Evolutionary conservation across 2,888 invertebrate genomes (phyloP).

Genomic region (Entomobrya multifasciata): DNA sequence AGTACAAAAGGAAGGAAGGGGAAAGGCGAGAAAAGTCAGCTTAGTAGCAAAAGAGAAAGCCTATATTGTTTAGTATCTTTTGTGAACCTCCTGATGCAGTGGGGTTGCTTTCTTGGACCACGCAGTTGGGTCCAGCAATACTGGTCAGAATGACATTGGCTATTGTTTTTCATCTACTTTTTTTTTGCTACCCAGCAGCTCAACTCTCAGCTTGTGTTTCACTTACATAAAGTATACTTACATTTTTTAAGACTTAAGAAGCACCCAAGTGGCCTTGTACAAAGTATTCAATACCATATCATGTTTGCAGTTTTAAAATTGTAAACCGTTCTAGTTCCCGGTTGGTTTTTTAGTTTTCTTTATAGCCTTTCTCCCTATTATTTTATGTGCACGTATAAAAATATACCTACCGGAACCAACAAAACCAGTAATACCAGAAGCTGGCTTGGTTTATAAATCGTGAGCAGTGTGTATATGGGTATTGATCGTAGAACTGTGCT

Average conservation of each 20-base stretch:
- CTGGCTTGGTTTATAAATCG: background rate
- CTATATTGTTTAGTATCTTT: background rate
- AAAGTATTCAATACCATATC: too few species aligned
- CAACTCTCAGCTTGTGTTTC: too few species aligned
- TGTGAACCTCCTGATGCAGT: too few species aligned
- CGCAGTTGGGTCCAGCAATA: background rate
- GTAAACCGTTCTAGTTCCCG: background rate
- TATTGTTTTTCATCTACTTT: background rate
- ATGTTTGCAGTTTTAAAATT: background rate
- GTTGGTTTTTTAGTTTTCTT: background rate
- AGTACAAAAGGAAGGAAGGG: background rate
- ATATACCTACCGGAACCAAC: too few species aligned
- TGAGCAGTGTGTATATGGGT: background rate
- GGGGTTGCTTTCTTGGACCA: background rate
- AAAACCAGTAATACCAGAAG: too few species aligned
- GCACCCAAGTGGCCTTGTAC: too few species aligned
- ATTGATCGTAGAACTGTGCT: slow-evolving; percentile 7
- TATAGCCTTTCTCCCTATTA: background rate
- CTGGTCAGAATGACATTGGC: background rate
- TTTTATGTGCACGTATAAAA: background rate
- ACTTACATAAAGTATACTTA: too few species aligned
- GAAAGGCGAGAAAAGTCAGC: slow-evolving; percentile 12
- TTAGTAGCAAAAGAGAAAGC: background rate
- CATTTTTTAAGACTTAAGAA: too few species aligned
- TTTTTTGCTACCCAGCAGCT: background rate